Base-by-base conservation (phyloP, 2,888 invertebrate species). In the Caenorhabditis auriculariae region DNA sequence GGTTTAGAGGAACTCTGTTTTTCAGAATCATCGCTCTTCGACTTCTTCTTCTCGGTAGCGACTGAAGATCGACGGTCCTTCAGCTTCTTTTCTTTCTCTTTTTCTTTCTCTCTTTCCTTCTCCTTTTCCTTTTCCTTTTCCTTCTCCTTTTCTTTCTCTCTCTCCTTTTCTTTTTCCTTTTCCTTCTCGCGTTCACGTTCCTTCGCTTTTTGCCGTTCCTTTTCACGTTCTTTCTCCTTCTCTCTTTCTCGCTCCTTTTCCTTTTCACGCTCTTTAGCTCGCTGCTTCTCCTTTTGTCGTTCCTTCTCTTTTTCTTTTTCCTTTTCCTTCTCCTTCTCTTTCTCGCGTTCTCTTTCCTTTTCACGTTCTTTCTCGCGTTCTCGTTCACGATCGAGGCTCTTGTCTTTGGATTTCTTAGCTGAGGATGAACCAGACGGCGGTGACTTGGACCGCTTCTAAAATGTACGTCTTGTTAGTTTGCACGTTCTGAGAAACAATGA, bases 121-220 rank as follows among this genome's bases (percentile, higher is more conserved):
- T 65, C 56, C 23, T 50, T 43, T n/a, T 60, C 54, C 43, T 57
- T 55, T 24, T 64, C 51, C 48, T 61, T 59, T 19, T 56, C 57
- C 45, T 58, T 54, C 39, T 51, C 54, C 21, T 51, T 55, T 24
- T 58, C 48, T 45, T 58, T 54, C 42, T 63, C 48, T 37, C 50
- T 56, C 43, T 52, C 38, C n/a, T 42, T 23, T 32, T 52, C 44
- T 29, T 24, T 9, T 48, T 60, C 49, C 21, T 41, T 37, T 23
- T 54, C 55, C 51, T 55, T 53, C 23, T 56, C 50, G 17, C 49
- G 41, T 42, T 54, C 57, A 35, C 48, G 51, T 19, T 47, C 42
- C 55, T 60, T 42, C 21, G 12, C 28, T n/a, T 32, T 23, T 23
- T 32, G 37, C 35, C 60, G 55, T 21, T 60, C 52, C 35, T 42